Percentiles rank a stretch among this genome's conserved stretches.
Conservation (phyloP, 1,140 invertebrate genomes). For the Caligus rogercresseyi region DNA sequence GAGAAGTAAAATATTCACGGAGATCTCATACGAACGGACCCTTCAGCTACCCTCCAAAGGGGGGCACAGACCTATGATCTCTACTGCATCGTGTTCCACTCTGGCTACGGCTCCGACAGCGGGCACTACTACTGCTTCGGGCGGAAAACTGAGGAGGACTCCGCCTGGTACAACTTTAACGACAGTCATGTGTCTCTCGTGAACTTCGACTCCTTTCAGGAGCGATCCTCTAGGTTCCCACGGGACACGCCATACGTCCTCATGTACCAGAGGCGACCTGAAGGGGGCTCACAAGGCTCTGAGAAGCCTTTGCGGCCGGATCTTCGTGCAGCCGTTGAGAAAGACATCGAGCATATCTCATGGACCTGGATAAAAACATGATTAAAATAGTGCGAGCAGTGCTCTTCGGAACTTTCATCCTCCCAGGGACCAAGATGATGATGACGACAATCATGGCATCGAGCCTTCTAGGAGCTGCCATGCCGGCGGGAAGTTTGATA, state of each 20-base stretch:
- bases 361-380: not conserved
- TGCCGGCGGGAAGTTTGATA: not conserved
- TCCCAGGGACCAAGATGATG: not conserved
- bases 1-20: slow-evolving; percentile 42
- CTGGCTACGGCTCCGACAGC: slow-evolving; percentile 56
- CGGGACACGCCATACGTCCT: slow-evolving; percentile 63
- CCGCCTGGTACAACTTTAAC: slow-evolving; percentile 62
- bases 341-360: slow-evolving; percentile 28
- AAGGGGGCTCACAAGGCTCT: slow-evolving; percentile 24
- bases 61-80: slow-evolving; percentile 38
- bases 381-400: not conserved
- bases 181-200: slow-evolving; percentile 47
- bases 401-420: not conserved
- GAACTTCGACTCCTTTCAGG: slow-evolving; percentile 41
- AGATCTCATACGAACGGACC: slow-evolving; percentile 29
- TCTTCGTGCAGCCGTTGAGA: slow-evolving; percentile 32
- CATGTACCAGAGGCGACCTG: slow-evolving; percentile 42
- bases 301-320: slow-evolving; percentile 29
- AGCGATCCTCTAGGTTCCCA: slow-evolving; percentile 35
- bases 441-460: slow-evolving; percentile 3
- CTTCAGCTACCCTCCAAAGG: slow-evolving; percentile 26
- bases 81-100: slow-evolving; percentile 63
- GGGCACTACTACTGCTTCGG: slow-evolving; percentile 73
- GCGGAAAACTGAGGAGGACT: slow-evolving; percentile 26
- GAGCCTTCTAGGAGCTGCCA: not conserved